phyloP scores from a whole-genome alignment of 2,888 invertebrate species.

The Ypsolopha sequella region DNA sequence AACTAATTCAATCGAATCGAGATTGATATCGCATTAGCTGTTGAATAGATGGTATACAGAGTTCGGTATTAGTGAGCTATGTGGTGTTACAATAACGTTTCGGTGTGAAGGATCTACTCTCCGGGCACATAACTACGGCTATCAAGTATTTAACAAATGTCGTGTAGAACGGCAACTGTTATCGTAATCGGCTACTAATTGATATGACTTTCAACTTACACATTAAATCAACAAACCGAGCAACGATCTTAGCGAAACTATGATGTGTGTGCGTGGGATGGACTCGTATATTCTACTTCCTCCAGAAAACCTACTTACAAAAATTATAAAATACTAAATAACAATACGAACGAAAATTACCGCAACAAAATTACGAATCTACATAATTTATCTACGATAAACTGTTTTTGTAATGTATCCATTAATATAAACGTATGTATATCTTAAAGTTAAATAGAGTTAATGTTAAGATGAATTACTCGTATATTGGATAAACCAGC shows the following conservation, averaged over 20 bases:
- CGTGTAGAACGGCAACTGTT: not conserved
- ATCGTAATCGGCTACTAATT: constrained; percentile 1
- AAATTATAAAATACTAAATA: constrained; percentile 62
- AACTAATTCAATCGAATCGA: not conserved
- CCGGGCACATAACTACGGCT: too few relatives aligned
- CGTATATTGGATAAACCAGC: constrained; percentile 20
- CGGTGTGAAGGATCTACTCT: not conserved
- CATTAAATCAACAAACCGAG: constrained; percentile 1
- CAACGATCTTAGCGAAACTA: not conserved
- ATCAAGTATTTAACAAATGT: too few relatives aligned
- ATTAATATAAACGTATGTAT: constrained; percentile 8
- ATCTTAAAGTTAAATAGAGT: constrained; percentile 36
- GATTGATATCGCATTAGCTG: too few relatives aligned
- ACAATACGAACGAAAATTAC: constrained; percentile 58
- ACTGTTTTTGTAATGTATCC: constrained; percentile 11
- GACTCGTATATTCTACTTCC: not conserved
- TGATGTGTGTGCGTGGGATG: not conserved
- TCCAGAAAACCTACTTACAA: not conserved
- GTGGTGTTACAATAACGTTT: not conserved
- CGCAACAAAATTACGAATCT: constrained; percentile 52
- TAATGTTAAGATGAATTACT: constrained; percentile 24
- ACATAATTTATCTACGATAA: constrained; percentile 49
- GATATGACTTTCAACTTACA: constrained; percentile 5
- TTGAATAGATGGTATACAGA: not conserved
- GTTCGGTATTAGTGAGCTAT: not conserved